Evolutionary conservation across 1,140 invertebrate species (phyloP), one percentile per base, ranked within the genome.

Genomic region (Eurosta solidaginis): DNA sequence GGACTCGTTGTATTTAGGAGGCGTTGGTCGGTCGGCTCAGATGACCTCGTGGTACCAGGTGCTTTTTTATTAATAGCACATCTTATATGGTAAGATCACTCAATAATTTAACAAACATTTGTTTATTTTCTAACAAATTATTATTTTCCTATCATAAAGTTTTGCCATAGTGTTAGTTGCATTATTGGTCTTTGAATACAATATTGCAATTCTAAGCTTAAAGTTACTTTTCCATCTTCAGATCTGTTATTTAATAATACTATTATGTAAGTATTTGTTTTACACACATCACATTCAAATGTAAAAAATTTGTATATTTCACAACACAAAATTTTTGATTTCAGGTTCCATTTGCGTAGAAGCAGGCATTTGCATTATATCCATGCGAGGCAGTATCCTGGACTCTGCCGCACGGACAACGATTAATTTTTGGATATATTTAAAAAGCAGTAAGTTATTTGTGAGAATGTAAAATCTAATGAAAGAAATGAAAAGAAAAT

Each of bases 21-120:
- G 81, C 91, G 96, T 80, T 97, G 96, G 95, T 93, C 93, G 82
- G 94, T 96, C 80, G 95, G 95, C 81, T 96, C 94, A 78, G 96
- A 97, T 89, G 95, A 97, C 90, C 90, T 97, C 74, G 94, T 96
- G 77, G 92, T 96, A 17, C 95, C 96, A 22, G 94, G 93, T 20
- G 90, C 91, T 78, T 92, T 96, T 84, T 90, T 96, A 4, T 91
- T 94, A 82, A 85, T 92, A 52, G 87, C 96, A 52, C 95, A 96
- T 88, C 88, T 93, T 45, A 90, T 93, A 85, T 96, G 95, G 96
- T 96, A 87, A 91, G 91, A 78, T 74, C 25, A 54, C 0, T 50
- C 14, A n/a, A 44, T 36, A 14, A 10, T 22, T 50, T 49, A 33
- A 29, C 42, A 10, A 7, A 74, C 49, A n/a, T 14, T n/a, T 49